Evolutionary conservation across 2,888 invertebrate genomes (phyloP).

Genomic region (Nebria brevicollis): DNA sequence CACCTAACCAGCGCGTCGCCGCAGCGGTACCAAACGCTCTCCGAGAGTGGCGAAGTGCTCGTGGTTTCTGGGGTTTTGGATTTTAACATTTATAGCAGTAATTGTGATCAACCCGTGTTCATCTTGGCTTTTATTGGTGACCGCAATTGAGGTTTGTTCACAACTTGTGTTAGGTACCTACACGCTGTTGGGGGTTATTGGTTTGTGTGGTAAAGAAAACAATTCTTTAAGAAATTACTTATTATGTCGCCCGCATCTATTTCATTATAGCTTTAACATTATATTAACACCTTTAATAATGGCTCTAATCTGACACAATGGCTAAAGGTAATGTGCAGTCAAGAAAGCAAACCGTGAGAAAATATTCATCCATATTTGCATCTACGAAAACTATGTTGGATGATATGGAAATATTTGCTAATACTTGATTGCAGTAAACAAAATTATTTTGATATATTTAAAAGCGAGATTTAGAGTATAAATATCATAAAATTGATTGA

Average conservation of each 20-base stretch:
- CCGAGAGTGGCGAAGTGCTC: not conserved
- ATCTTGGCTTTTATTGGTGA: slow-evolving; percentile 40
- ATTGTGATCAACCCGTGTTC: slow-evolving; percentile 33
- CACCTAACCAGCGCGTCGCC: not conserved
- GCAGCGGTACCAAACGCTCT: slow-evolving; percentile 20
- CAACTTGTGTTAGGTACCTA: slow-evolving; percentile 6
- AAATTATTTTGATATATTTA: too few relatives aligned
- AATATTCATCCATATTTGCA: too few relatives aligned
- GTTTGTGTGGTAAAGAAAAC: not conserved
- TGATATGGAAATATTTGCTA: too few relatives aligned
- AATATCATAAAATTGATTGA: too few relatives aligned
- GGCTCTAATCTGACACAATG: not conserved
- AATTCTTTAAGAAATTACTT: not conserved
- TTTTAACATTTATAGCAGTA: slow-evolving; percentile 26
- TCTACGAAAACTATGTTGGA: too few relatives aligned
- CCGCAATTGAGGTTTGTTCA: slow-evolving; percentile 42
- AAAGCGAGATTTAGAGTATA: too few relatives aligned
- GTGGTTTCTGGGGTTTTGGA: slow-evolving; percentile 44
- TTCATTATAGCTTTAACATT: not conserved
- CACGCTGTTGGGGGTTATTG: not conserved
- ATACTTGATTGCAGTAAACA: too few relatives aligned
- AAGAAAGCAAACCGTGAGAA: too few relatives aligned
- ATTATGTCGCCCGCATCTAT: not conserved
- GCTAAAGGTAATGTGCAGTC: not conserved
- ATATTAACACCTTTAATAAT: not conserved